Base-by-base conservation (phyloP, 1,140 invertebrate species). In the Dryas iulia region DNA sequence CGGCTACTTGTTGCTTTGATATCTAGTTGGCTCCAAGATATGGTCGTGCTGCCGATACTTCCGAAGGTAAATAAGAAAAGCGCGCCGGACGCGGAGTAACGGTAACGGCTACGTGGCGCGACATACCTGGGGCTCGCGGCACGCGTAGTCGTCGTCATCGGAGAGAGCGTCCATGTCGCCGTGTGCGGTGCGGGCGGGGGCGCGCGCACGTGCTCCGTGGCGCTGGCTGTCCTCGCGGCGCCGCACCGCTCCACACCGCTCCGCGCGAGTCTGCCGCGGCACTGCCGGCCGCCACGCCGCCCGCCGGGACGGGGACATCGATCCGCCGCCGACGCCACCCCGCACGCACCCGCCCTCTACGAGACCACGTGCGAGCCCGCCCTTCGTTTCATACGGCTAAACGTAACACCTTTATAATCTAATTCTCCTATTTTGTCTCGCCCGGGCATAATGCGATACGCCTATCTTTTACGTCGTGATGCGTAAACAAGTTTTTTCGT, bases 121-220 rank as follows among this genome's bases (percentile, higher is more conserved):
- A 74, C 75, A 57, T 87, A 90, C 87, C 88, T 89, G 88, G 62
- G 79, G 78, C 63, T 88, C 83, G 56, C 86, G 82, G 78, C 83
- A 84, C 79, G 78, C 69, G 77, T 79, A 87, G 21, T 91, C 88
- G 78, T 91, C 88, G 82, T 91, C 88, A 81, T 91, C 88, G 77
- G 86, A 89, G 76, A 90, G 88, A 74, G 83, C 87, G 83, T 90
- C 88, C 88, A 90, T 90, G 76, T 84, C 82, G 74, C 56, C 72
- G 47, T 74, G 77, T 65, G 73, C 74, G 82, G 81, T 79, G 79
- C 78, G 76, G 73, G 69, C 77, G 78, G 78, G 82, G 81, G 75
- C 80, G 84, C 86, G 82, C 84, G 79, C 87, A 84, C 87, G 87
- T 89, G 83, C 78, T 82, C 76, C 79, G 82, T 78, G 82, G 75